Percentiles rank a stretch among this genome's conserved stretches.
phyloP scores from a whole-genome alignment of 2,113 vertebrate species.

The Ariopsis seemanni region DNA sequence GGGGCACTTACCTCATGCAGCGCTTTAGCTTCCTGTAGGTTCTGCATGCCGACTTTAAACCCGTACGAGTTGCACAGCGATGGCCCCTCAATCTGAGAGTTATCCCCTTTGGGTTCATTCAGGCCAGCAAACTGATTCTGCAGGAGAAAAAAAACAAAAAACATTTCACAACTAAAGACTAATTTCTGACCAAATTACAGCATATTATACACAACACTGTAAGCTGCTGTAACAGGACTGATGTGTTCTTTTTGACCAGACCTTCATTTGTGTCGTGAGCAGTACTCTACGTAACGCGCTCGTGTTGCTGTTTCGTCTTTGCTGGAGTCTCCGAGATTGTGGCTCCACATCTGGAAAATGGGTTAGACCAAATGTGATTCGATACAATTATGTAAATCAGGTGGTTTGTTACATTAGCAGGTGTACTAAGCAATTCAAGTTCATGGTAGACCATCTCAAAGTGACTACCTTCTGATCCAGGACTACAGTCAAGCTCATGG shows the following conservation, averaged over 20 bases:
- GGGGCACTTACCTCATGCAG: conserved; percentile 87
- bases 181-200: background rate
- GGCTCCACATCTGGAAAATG: conserved; percentile 68
- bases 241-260: conserved; percentile 54
- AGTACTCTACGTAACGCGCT: conserved; percentile 83
- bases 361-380: background rate
- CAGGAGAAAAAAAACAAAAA: background rate
- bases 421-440: background rate
- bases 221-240: background rate
- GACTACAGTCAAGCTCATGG: conserved; percentile 73
- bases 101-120: conserved; percentile 83
- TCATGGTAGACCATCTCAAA: background rate
- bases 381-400: background rate
- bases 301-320: conserved; percentile 74
- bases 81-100: conserved; percentile 92
- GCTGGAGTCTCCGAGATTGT: conserved; percentile 76
- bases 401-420: background rate
- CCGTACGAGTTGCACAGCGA: conserved; percentile 93
- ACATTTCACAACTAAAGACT: background rate
- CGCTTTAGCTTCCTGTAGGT: conserved; percentile 93
- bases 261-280: conserved; percentile 89
- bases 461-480: conserved; percentile 78
- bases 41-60: conserved; percentile 96
- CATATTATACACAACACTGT: too few relatives aligned
- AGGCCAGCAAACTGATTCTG: conserved; percentile 90